A percentile compares a stretch with the other conserved stretches of the same genome.
phyloP scores from a whole-genome alignment of 2,797 vertebrate genomes.

The Acanthurus leucopareius region DNA sequence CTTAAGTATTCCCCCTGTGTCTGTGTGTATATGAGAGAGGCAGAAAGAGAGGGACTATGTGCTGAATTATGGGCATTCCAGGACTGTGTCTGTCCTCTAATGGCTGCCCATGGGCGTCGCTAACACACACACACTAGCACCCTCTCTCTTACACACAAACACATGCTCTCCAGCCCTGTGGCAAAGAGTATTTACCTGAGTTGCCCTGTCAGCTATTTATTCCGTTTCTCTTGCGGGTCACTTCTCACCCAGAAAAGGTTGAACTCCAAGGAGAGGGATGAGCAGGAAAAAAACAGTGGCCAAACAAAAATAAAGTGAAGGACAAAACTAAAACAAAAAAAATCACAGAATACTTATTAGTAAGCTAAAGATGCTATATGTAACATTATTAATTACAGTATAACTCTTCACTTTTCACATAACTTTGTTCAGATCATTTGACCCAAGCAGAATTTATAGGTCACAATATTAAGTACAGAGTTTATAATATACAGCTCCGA shows the following conservation, averaged over 20 bases:
- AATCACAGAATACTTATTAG: conserved; percentile 4
- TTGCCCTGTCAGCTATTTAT: conserved; percentile 33
- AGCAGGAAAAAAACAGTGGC: conserved; percentile 3
- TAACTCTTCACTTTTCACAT: no score
- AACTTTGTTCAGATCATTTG: no score
- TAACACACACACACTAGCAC: conserved; percentile 10
- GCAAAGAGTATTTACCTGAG: conserved; percentile 39
- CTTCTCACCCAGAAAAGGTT: conserved; percentile 26
- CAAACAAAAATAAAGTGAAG: conserved; percentile 13
- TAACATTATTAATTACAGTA: no score
- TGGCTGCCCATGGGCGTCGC: conserved; percentile 24
- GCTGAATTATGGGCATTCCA: conserved; percentile 10
- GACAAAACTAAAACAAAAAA: conserved; percentile 3
- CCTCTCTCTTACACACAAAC: conserved; percentile 15
- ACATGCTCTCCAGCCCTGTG: neutral
- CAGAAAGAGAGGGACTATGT: neutral
- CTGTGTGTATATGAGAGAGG: conserved; percentile 2
- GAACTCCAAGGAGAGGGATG: conserved; percentile 14
- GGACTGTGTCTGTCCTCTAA: conserved; percentile 37
- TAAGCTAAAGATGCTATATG: neutral
- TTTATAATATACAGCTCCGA: no score
- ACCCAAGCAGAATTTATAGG: no score
- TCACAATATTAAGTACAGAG: no score
- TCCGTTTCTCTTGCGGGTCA: conserved; percentile 38
- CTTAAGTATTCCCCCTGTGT: neutral